phyloP scores from a whole-genome alignment of 2,888 invertebrate species.

The Diarsia dahlii region DNA sequence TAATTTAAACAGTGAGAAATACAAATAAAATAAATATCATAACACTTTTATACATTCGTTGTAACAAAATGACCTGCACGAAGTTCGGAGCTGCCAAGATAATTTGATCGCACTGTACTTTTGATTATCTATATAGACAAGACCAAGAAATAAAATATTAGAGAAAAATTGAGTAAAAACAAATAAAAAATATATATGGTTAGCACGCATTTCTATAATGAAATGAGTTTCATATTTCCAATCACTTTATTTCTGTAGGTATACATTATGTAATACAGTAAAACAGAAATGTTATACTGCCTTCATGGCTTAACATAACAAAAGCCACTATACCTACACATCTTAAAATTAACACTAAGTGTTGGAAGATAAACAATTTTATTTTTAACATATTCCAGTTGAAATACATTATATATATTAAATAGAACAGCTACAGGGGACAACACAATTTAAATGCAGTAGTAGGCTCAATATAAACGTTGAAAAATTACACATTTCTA shows the following conservation, averaged over 20 bases:
- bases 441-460: constrained; percentile 59
- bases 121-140: constrained; percentile 13
- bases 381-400: constrained; percentile 18
- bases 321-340: constrained; percentile 9
- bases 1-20: too few relatives aligned
- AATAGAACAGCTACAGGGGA: constrained; percentile 21
- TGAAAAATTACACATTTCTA: constrained; percentile 39
- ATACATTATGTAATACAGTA: constrained; percentile 11
- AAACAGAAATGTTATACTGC: constrained; percentile 11
- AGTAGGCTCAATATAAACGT: constrained; percentile 35
- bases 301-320: not conserved
- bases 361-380: constrained; percentile 10
- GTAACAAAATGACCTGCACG: too few relatives aligned
- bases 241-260: constrained; percentile 4
- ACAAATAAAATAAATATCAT: too few relatives aligned
- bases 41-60: too few relatives aligned
- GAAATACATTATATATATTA: not conserved
- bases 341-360: constrained; percentile 16
- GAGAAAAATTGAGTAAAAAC: not conserved
- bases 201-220: constrained; percentile 15
- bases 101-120: too few relatives aligned
- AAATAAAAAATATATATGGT: constrained; percentile 12
- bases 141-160: not conserved
- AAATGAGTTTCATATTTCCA: constrained; percentile 25
- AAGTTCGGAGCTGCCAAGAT: too few relatives aligned